Percentiles rank a stretch among this genome's conserved stretches.
Evolutionary conservation across 2,888 invertebrate species (phyloP).

Genomic region (Aquatica leii): DNA sequence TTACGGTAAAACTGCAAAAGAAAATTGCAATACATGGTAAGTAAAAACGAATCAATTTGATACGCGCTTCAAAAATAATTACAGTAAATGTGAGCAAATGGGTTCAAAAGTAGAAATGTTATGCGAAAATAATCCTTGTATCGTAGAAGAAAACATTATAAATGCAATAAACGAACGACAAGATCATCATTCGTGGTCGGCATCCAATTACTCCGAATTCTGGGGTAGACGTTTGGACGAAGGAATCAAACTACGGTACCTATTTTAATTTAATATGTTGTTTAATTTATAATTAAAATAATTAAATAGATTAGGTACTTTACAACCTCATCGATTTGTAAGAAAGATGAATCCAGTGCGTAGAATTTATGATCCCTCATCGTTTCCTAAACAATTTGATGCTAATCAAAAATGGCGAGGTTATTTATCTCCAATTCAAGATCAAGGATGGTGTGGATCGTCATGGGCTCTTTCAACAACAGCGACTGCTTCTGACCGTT

Average conservation of each 20-base stretch:
- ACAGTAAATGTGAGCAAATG: conserved; percentile 66
- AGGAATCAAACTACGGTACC: conserved; percentile 82
- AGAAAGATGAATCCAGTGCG: conserved; percentile 68
- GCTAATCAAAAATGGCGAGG: conserved; percentile 77
- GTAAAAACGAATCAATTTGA: conserved; percentile 43
- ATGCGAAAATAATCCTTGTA: conserved; percentile 78
- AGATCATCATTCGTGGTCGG: conserved; percentile 73
- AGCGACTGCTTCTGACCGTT: conserved; percentile 81
- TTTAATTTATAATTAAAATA: not conserved
- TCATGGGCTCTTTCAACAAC: conserved; percentile 94
- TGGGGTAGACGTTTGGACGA: conserved; percentile 84
- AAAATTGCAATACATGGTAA: conserved; percentile 82
- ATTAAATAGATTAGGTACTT: conserved; percentile 65
- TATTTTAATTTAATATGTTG: not conserved
- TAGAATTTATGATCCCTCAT: conserved; percentile 66
- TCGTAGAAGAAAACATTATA: conserved; percentile 77
- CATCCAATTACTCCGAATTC: conserved; percentile 83
- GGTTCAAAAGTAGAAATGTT: conserved; percentile 61
- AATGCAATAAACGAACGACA: conserved; percentile 69
- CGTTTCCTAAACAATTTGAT: conserved; percentile 79
- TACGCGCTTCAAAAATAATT: conserved; percentile 6
- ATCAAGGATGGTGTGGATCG: conserved; percentile 84
- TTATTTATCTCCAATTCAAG: conserved; percentile 73
- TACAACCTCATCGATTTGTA: conserved; percentile 63
- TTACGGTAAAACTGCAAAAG: conserved; percentile 63